Conservation (phyloP, 2,888 invertebrate genomes). For the Polyploca ridens region DNA sequence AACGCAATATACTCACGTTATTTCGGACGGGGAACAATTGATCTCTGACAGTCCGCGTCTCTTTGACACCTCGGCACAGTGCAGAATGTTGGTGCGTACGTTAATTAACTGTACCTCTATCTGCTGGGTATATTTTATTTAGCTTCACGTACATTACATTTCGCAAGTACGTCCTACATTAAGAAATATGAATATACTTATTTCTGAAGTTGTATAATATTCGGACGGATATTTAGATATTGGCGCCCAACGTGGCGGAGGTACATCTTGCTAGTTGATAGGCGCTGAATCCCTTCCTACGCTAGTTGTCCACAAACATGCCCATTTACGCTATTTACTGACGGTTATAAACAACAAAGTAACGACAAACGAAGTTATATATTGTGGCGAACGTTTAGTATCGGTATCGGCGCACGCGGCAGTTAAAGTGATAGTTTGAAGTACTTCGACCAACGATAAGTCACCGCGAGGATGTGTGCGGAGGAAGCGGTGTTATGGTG, state of each 20-base stretch:
- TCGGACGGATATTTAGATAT: background rate
- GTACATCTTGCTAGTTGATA: background rate
- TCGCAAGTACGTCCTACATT: no score
- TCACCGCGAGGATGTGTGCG: slow-evolving; percentile 57
- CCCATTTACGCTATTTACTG: background rate
- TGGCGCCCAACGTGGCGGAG: background rate
- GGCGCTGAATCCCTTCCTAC: background rate
- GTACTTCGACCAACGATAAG: slow-evolving; percentile 54
- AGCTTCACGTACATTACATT: no score
- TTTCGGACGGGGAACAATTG: slow-evolving; percentile 51
- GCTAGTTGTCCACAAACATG: background rate
- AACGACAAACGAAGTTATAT: slow-evolving; percentile 30
- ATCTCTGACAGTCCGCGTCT: slow-evolving; percentile 60
- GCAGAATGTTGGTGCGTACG: slow-evolving; percentile 14
- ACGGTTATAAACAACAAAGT: slow-evolving; percentile 30
- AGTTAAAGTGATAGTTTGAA: slow-evolving; percentile 58
- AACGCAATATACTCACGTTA: slow-evolving; percentile 38
- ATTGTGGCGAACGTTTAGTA: slow-evolving; percentile 46
- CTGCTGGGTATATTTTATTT: slow-evolving; percentile 6
- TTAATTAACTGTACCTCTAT: background rate
- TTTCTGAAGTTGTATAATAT: no score
- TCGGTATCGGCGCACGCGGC: slow-evolving; percentile 44
- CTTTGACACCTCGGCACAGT: slow-evolving; percentile 53
- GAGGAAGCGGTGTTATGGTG: slow-evolving; percentile 51
- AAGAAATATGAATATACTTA: no score